A percentile compares a stretch with the other conserved stretches of the same genome.
phyloP scores from a whole-genome alignment of 2,113 vertebrate species.

The Pterocles burchelli region DNA sequence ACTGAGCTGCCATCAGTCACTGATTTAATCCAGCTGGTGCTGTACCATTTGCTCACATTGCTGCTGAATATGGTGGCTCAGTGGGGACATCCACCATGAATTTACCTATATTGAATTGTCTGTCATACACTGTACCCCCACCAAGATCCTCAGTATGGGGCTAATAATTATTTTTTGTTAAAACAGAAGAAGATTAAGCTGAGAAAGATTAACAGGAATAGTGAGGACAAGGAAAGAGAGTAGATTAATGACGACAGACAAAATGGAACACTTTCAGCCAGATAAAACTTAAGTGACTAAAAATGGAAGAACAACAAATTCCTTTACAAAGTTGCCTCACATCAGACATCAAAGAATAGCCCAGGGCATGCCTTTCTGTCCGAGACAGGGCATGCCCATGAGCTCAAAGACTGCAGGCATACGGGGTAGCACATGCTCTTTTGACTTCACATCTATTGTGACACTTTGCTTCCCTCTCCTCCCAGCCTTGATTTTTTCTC shows the following conservation, averaged over 20 bases:
- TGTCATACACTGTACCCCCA: not conserved
- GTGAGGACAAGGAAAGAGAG: not conserved
- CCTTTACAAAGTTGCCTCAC: not conserved
- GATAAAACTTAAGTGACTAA: not conserved
- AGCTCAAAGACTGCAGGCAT: not conserved
- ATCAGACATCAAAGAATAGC: not conserved
- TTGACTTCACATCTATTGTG: not conserved
- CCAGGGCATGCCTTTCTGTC: not conserved
- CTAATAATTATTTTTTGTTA: not conserved
- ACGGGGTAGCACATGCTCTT: not conserved
- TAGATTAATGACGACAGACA: not conserved
- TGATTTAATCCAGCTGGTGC: not conserved
- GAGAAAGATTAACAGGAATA: not conserved
- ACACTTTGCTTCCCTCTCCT: not conserved
- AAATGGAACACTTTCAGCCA: not conserved
- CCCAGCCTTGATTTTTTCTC: not conserved
- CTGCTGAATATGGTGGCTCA: not conserved
- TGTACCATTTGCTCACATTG: not conserved
- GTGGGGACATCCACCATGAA: not conserved
- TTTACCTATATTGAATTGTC: not conserved
- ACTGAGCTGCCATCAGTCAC: not conserved
- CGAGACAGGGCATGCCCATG: not conserved
- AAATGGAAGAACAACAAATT: not conserved
- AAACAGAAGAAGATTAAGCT: not conserved
- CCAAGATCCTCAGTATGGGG: not conserved